phyloP scores from a whole-genome alignment of 2,797 vertebrate species.

The Takifugu rubripes region DNA sequence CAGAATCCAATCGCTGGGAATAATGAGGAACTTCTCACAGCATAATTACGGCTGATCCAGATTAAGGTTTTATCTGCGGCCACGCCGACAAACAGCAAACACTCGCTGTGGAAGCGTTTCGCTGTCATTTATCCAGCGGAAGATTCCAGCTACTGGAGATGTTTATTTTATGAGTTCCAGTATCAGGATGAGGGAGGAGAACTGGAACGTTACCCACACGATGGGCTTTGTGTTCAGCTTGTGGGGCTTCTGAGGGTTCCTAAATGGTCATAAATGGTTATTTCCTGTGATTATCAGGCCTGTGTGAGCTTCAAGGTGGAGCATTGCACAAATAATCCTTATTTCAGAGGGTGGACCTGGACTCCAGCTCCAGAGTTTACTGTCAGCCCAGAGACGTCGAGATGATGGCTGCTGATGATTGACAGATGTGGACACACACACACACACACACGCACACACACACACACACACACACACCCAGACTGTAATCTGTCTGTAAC shows the following conservation, averaged over 20 bases:
- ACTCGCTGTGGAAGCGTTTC: conserved; percentile 7
- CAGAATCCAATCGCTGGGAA: conserved; percentile 63
- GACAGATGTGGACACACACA: conserved; percentile 1
- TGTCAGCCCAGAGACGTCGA: conserved; percentile 7
- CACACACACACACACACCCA: no score
- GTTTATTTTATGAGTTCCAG: conserved; percentile 11
- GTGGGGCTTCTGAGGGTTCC: not conserved
- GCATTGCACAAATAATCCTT: no score
- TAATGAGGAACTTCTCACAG: conserved; percentile 69
- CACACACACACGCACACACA: no score
- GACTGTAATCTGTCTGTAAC: not conserved
- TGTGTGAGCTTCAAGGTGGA: no score
- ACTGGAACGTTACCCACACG: conserved; percentile 43
- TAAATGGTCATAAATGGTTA: no score
- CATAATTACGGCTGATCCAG: conserved; percentile 73
- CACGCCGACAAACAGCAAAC: conserved; percentile 55
- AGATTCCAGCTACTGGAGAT: no score
- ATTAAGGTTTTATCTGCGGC: conserved; percentile 59
- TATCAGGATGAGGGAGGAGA: conserved; percentile 42
- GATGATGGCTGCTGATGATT: conserved; percentile 2
- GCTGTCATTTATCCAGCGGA: no score
- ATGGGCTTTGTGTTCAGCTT: conserved; percentile 46
- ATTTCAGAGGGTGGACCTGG: not conserved
- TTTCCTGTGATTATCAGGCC: no score
- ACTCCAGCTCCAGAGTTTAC: conserved; percentile 13